Evolutionary conservation across 1,140 invertebrate species (phyloP).

Genomic region (Drosophila funebris): DNA sequence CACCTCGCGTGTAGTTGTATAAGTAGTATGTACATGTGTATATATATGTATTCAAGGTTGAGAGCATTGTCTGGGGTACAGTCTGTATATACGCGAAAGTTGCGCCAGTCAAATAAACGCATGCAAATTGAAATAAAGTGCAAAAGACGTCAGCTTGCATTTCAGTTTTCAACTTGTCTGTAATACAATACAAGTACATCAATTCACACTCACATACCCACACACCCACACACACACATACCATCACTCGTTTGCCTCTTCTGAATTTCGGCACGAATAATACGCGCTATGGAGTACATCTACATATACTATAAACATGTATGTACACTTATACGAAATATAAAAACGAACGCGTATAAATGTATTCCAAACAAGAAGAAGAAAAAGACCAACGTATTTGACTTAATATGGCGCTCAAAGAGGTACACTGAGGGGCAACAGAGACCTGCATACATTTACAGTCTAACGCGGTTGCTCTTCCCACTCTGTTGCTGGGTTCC

Average conservation of each 20-base stretch:
- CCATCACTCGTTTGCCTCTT: background rate
- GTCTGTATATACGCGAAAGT: background rate
- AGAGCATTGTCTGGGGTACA: background rate
- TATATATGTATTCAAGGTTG: background rate
- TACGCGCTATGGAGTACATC: conserved; percentile 14
- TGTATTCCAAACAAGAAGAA: background rate
- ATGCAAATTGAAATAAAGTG: conserved; percentile 51
- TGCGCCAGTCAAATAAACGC: conserved; percentile 23
- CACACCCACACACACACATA: background rate
- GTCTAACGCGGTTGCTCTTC: conserved; percentile 1
- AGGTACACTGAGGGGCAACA: background rate
- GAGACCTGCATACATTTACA: conserved; percentile 28
- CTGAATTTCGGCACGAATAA: conserved; percentile 19
- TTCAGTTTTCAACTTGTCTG: conserved; percentile 9
- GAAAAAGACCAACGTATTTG: conserved; percentile 13
- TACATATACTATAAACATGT: conserved; percentile 10
- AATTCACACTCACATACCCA: background rate
- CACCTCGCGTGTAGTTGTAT: background rate
- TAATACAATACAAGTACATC: conserved; percentile 29
- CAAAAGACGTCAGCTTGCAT: conserved; percentile 43
- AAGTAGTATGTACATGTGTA: no score
- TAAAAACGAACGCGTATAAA: background rate
- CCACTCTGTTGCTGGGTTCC: background rate
- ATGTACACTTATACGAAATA: background rate
- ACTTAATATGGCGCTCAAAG: conserved; percentile 10